Percentiles rank a stretch among this genome's conserved stretches.
Conservation (phyloP, 92 coral and sea anemone genomes). For the Epizoanthus ramosus region DNA sequence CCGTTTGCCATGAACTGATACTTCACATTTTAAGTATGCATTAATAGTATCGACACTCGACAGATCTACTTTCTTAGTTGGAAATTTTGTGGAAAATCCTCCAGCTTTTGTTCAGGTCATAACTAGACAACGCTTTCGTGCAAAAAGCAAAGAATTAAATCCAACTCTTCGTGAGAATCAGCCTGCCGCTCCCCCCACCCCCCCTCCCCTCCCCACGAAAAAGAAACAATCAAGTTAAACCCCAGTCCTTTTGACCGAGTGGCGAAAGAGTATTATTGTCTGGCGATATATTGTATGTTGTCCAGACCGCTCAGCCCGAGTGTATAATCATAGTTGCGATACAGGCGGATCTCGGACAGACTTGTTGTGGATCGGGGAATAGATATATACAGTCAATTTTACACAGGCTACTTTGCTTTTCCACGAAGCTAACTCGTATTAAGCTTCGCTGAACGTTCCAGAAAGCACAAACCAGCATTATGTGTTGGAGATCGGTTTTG, state of each 20-base stretch:
- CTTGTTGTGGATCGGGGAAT: conserved; percentile 13
- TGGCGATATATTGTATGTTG: conserved; percentile 49
- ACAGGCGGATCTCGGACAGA: not conserved
- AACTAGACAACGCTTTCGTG: too few relatives aligned
- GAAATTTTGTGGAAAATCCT: too few relatives aligned
- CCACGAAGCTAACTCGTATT: conserved; percentile 21
- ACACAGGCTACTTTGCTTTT: conserved; percentile 20
- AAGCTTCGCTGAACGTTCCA: conserved; percentile 28
- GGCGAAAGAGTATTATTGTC: conserved; percentile 63
- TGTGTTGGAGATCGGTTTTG: conserved; percentile 15
- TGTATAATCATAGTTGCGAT: not conserved
- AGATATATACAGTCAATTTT: not conserved
- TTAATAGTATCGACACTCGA: too few relatives aligned
- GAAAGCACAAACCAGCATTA: conserved; percentile 11
- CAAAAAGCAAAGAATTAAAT: too few relatives aligned
- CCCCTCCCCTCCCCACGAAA: too few relatives aligned
- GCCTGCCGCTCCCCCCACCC: too few relatives aligned
- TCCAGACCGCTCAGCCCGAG: conserved; percentile 59
- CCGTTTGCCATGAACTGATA: too few relatives aligned
- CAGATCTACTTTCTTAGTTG: too few relatives aligned
- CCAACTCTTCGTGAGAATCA: too few relatives aligned
- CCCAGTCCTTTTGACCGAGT: conserved; percentile 30
- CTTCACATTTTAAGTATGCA: too few relatives aligned
- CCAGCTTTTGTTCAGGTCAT: too few relatives aligned
- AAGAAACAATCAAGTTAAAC: not conserved